These are phyloP conservation scores for Seriola dumerili DNA, from an alignment of 2,113 vertebrate genomes.

Conservation along the genomic window DNA sequence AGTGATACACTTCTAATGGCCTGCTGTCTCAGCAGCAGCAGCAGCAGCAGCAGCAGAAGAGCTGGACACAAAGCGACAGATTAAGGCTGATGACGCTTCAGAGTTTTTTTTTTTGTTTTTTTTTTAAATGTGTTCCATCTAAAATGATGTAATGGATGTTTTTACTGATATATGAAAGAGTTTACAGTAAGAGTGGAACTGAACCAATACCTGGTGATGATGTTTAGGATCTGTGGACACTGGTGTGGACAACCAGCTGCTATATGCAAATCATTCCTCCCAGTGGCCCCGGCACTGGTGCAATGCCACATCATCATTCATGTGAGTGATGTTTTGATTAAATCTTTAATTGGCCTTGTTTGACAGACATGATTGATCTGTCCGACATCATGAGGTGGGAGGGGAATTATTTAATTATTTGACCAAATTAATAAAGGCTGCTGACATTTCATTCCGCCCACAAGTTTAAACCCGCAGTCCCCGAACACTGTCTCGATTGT, in stretches of 20 bases:
- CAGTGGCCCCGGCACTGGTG: slow-evolving; percentile 3
- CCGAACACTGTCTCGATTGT: not conserved
- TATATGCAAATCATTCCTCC: slow-evolving; percentile 8
- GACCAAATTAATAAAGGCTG: slow-evolving; percentile 13
- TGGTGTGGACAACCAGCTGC: not conserved
- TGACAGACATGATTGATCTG: slow-evolving; percentile 40
- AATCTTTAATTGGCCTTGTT: slow-evolving; percentile 44
- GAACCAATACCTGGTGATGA: not conserved
- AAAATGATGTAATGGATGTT: not conserved
- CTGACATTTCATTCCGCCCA: slow-evolving; percentile 2
- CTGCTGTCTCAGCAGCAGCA: slow-evolving; percentile 1
- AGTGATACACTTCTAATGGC: slow-evolving; percentile 2
- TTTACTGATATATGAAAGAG: not conserved
- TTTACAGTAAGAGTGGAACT: not conserved
- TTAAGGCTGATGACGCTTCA: not conserved
- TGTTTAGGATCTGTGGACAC: not conserved
- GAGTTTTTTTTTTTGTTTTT: not conserved
- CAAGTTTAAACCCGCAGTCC: not conserved
- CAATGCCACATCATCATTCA: not conserved
- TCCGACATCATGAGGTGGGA: slow-evolving; percentile 10
- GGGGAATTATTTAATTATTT: slow-evolving; percentile 28
- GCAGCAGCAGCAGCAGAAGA: not conserved
- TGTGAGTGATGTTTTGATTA: slow-evolving; percentile 45
- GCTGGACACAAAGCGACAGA: not conserved
- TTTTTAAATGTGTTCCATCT: not conserved